Evolutionary conservation across 2,113 vertebrate species (phyloP), one percentile per base, ranked within the genome.

Genomic region (Illadopsis cleaveri): DNA sequence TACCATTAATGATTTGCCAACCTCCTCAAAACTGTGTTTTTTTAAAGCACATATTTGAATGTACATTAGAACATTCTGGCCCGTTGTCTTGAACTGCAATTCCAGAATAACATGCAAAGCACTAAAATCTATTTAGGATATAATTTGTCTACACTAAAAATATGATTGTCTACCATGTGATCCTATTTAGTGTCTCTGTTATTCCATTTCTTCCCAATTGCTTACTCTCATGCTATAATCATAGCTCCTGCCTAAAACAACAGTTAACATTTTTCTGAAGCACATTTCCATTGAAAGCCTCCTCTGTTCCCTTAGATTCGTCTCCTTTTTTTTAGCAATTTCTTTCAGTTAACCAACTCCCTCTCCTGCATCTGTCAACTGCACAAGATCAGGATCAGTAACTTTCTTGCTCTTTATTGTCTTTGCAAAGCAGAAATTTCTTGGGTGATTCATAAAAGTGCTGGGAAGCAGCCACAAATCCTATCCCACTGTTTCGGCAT

Each of bases 201-300:
- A 45, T 76, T 91, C 86, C 14, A 45, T 76, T 86, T 79, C 57
- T 82, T 95, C 64, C 42, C 47, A 91, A 89, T 76, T 84, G 28
- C 27, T 89, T 87, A 64, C 64, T 78, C 44, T 89, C 23, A 57
- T 82, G 17, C 31, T 83, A 33, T 66, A 83, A 83, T 81, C 54
- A 45, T 25, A 83, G 27, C 9, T 77, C 70, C 33, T 61, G 61
- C 24, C 40, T 53, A 35, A 82, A 66, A 85, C 51, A 58, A 82
- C 57, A 91, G 69, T 44, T 44, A 82, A 51, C 15, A 30, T 33
- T 95, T 86, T 71, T 51, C 48, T 37, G 53, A 89, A 92, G 35
- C 31, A 60, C 0, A 1, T 69, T 89, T 60, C 33, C 14, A 48
- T 7, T 61, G 48, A 92, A 85, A 45, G 19, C 9, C 13, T 70